Evolutionary conservation across 2,888 invertebrate genomes (phyloP).

Genomic region (Hypselothyrea guttata): DNA sequence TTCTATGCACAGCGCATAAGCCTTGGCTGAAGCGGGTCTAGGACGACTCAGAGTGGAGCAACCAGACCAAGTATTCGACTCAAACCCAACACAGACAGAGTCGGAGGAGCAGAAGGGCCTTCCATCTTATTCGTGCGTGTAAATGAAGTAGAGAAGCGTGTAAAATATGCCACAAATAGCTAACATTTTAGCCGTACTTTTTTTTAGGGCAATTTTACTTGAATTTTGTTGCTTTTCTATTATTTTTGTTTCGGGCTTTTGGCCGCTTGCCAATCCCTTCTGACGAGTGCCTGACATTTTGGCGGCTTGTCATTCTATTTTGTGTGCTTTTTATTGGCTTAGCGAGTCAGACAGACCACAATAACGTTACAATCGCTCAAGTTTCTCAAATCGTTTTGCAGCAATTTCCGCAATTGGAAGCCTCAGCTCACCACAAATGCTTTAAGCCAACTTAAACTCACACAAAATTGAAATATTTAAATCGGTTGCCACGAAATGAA

Average conservation of each 20-base stretch:
- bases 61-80: background rate
- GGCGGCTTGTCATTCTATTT: conserved; percentile 61
- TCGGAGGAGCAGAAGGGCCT: conserved; percentile 21
- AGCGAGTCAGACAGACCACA: conserved; percentile 17
- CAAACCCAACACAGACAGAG: background rate
- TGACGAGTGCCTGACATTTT: conserved; percentile 63
- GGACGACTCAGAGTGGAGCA: background rate
- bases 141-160: conserved; percentile 63
- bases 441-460: background rate
- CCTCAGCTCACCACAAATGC: conserved; percentile 1
- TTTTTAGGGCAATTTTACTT: conserved; percentile 18
- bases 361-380: conserved; percentile 17
- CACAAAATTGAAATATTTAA: background rate
- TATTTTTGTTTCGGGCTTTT: conserved; percentile 10
- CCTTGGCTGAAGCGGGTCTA: conserved; percentile 3
- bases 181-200: conserved; percentile 29
- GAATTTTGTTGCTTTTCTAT: background rate
- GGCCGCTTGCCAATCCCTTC: conserved; percentile 53
- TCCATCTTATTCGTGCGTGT: conserved; percentile 61
- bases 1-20: conserved; percentile 51
- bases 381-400: conserved; percentile 2
- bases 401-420: background rate
- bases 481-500: too few relatives aligned
- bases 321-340: conserved; percentile 64
- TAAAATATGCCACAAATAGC: conserved; percentile 75